Percentiles rank a stretch among this genome's conserved stretches.
Conservation (phyloP, 2,888 invertebrate genomes). For the Rotaria socialis region DNA sequence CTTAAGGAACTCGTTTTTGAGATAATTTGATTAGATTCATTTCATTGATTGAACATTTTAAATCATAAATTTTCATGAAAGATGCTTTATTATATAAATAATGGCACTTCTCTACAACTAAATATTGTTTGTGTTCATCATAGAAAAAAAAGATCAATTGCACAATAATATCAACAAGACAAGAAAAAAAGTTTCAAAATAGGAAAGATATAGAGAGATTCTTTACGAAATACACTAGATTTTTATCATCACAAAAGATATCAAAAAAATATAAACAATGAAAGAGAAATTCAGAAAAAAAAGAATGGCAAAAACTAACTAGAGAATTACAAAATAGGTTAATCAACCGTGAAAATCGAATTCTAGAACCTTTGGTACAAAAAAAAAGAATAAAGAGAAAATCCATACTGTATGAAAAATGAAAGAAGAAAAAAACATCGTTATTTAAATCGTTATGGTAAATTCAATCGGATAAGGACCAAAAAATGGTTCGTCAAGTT, state of each 20-base stretch:
- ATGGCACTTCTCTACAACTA: neutral
- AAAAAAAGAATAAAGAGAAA: neutral
- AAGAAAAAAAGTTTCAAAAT: neutral
- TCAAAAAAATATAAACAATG: neutral
- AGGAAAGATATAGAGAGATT: neutral
- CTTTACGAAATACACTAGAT: neutral
- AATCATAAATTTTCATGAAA: neutral
- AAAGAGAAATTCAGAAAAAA: neutral
- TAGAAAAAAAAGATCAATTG: neutral
- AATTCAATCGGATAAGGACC: constrained; percentile 15
- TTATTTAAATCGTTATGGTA: neutral
- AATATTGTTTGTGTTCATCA: constrained; percentile 8
- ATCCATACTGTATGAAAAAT: too few species aligned
- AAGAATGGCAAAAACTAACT: neutral
- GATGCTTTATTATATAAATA: neutral
- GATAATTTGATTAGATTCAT: too few species aligned
- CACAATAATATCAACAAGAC: neutral
- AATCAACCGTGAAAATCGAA: neutral
- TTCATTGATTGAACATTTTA: too few species aligned
- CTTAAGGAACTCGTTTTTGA: too few species aligned
- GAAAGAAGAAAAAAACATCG: neutral
- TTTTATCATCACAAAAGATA: neutral
- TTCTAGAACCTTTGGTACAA: neutral
- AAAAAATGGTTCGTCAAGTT: constrained; percentile 16
- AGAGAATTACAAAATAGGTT: neutral